Base-by-base conservation (phyloP, 2,888 invertebrate genomes). In the Julus scandinavius region DNA sequence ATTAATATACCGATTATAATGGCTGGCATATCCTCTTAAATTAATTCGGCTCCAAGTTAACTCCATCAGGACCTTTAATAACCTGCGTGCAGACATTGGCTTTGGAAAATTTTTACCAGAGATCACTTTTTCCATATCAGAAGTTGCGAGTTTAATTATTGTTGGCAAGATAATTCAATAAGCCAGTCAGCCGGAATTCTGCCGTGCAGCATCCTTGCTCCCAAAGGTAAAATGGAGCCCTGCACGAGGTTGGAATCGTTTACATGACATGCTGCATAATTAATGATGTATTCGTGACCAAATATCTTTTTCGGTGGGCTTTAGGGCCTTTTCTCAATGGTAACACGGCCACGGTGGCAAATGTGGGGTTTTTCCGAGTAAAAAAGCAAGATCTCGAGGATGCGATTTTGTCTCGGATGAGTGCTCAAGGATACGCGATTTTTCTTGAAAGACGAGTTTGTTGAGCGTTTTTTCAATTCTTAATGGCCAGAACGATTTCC, bases 91-190 rank as follows among this genome's bases (percentile, higher is more conserved):
- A 72, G 72, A 72, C 72, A 1, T 29, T 1, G 72, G 72, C 72
- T 72, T 29, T 72, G 20, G 72, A 1, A 72, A 72, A 2, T 72
- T 72, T 72, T 2, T n/a, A 29, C 72, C 72, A 29, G 13, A 72
- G 72, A 72, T 72, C 72, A 17, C 29, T 29, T 72, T 29, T 63
- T 63, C 72, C 63, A 63, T 20, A 6, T 4, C 17, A 63, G 63
- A 63, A 63, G 17, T 63, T 63, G 7, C 72, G 7, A 72, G 72
- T 72, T 72, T 72, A 72, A 72, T 72, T 72, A 72, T 11, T 72
- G 72, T 11, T 72, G 72, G 72, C 20, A 72, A 72, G 72, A 20
- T 72, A 72, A 72, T 72, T 63, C 63, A n/a, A 63, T 63, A 63
- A 63, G 17, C 29, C 72, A 72, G 29, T 72, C 72, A 72, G 29